Base-by-base conservation (phyloP, 1,140 invertebrate genomes). In the Nasonia vitripennis region DNA sequence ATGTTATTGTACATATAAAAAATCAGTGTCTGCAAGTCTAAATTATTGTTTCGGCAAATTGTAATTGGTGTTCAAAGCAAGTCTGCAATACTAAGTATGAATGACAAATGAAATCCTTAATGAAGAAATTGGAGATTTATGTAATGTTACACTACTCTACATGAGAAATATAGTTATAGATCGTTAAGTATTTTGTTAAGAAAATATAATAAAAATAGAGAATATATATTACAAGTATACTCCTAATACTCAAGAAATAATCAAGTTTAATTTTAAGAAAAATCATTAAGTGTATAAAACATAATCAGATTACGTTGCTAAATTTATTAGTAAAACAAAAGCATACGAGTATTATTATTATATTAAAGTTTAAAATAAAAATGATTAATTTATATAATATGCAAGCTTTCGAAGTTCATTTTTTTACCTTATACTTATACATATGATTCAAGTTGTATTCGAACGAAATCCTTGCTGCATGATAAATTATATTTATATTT, bases 171-270 rank as follows among this genome's bases (percentile, higher is more conserved):
- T 41, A 71, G 31, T 34, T 71, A 68, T 80, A 68, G 55, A 62
- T 41, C 68, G 78, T 80, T 80, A 41, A 80, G 27, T 80, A 80
- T 80, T 80, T 80, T 68, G 17, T 68, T 77, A 23, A 48, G 23
- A 41, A 51, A 48, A 77, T 48, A 37, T 41, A 20, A 74, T 55
- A 37, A 45, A 5, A 4, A 74, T 45, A 62, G 55, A 62, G 17
- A 51, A 51, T 14, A 14, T 48, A 48, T 12, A 48, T 48, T 48
- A 10, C 5, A 48, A 12, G 12, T 48, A 11, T 51, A 51, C 11
- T 51, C 48, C 12, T 51, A 27, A 27, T 27, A 51, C 14, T 51
- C 9, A 51, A 51, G 14, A 12, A 51, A 51, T 51, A 51, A 17
- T 51, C 48, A 51, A 2, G 14, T 51, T 51, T 51, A 14, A 51